These are phyloP conservation scores for Myanophis thanlyinensis DNA, from an alignment of 2,113 vertebrate genomes.

Conservation along the genomic window DNA sequence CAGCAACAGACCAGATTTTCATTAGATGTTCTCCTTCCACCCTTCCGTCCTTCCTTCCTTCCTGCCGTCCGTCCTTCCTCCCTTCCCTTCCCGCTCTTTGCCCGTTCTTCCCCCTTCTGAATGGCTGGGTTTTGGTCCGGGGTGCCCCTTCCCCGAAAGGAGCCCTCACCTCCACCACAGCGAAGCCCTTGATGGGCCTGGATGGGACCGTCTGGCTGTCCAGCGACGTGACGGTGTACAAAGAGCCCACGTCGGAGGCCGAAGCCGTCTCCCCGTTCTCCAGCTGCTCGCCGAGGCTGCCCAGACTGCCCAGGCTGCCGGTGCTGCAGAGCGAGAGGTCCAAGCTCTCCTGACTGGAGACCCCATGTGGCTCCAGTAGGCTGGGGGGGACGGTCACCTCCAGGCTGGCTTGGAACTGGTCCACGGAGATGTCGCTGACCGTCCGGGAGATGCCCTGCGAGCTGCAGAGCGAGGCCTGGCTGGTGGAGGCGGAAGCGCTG, in stretches of 20 bases:
- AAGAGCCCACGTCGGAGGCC: conserved; percentile 82
- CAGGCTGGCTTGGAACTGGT: conserved; percentile 77
- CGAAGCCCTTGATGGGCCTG: conserved; percentile 93
- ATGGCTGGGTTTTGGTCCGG: too few species aligned
- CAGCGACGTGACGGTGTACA: conserved; percentile 87
- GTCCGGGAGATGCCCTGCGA: conserved; percentile 89
- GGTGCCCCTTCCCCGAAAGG: rapidly evolving
- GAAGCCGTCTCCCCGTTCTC: conserved; percentile 84
- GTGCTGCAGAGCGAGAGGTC: conserved; percentile 94
- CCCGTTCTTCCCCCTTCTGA: not conserved
- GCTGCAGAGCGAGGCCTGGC: conserved; percentile 93
- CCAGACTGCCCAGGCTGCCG: conserved; percentile 89
- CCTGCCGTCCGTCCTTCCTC: rapidly evolving
- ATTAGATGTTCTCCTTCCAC: not conserved
- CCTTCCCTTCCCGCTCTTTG: too few species aligned
- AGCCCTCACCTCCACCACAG: conserved; percentile 90
- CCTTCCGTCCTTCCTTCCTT: too few species aligned
- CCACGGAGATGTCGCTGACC: conserved; percentile 83
- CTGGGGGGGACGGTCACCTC: conserved; percentile 76
- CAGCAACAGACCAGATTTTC: not conserved
- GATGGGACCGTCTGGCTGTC: conserved; percentile 79
- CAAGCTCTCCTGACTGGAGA: conserved; percentile 95
- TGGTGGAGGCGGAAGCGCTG: conserved; percentile 88
- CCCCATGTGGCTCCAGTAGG: conserved; percentile 79
- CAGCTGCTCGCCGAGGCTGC: conserved; percentile 87